Conservation (phyloP, 2,113 vertebrate species). For the Myodes glareolus region DNA sequence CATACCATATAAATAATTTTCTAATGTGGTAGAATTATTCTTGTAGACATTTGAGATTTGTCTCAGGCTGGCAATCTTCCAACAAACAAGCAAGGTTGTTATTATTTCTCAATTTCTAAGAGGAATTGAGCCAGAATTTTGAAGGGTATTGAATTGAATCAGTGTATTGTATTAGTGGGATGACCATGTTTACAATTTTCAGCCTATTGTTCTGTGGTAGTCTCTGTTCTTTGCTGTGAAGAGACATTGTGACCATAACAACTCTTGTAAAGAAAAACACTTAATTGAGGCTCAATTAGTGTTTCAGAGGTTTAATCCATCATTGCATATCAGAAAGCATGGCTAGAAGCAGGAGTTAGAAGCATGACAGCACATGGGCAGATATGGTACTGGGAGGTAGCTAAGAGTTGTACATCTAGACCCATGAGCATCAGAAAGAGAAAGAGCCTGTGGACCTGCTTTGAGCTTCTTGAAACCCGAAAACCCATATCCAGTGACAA, state of each 20-base stretch:
- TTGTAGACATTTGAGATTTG: neutral
- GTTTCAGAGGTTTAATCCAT: neutral
- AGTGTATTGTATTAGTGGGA: neutral
- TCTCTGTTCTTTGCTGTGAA: neutral
- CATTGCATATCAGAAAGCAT: neutral
- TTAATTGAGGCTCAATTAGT: neutral
- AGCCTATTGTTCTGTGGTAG: neutral
- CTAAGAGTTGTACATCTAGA: neutral
- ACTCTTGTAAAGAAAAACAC: neutral
- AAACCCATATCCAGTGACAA: neutral
- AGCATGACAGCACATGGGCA: neutral
- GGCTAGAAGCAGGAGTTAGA: neutral
- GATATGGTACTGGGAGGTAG: neutral
- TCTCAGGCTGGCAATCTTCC: neutral
- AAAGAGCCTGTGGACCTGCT: neutral
- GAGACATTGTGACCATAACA: neutral
- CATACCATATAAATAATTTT: neutral
- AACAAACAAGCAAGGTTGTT: neutral
- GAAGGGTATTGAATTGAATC: neutral
- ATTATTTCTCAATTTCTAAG: neutral
- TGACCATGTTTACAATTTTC: neutral
- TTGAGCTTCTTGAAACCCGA: neutral
- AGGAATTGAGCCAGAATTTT: neutral
- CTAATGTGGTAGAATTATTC: neutral
- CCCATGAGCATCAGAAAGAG: neutral